Conservation (phyloP, 2,113 vertebrate genomes). For the Chrysochloris asiatica region DNA sequence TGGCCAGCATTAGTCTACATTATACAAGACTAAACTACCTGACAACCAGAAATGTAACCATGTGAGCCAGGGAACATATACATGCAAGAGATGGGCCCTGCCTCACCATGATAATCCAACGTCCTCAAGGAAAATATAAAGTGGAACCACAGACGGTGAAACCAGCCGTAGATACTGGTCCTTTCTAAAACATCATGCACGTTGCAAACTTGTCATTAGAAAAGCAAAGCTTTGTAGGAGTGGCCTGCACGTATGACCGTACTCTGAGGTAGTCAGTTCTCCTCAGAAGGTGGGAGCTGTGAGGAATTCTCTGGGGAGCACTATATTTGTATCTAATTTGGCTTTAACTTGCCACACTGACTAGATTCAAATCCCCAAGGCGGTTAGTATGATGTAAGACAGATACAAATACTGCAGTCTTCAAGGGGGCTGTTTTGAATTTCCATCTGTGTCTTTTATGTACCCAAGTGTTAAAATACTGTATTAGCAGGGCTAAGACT, state of each 20-base stretch:
- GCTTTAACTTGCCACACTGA: background rate
- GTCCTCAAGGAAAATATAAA: background rate
- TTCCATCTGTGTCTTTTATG: background rate
- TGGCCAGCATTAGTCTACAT: too few species aligned
- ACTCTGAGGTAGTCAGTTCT: accelerated
- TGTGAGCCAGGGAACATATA: background rate
- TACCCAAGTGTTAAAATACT: background rate
- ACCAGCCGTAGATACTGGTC: background rate
- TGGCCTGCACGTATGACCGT: too few species aligned
- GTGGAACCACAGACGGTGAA: background rate
- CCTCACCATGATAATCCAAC: background rate
- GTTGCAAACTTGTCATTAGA: background rate
- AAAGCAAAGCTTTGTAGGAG: background rate
- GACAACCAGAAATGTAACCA: background rate
- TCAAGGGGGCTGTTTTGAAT: background rate
- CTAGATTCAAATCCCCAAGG: constrained; percentile 4
- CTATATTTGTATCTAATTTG: background rate
- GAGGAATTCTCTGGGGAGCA: background rate
- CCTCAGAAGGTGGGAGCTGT: background rate
- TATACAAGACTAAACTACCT: accelerated
- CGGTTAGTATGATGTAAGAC: background rate
- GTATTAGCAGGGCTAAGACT: background rate
- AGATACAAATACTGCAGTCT: background rate
- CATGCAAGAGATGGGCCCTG: accelerated
- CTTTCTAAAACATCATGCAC: background rate